Evolutionary conservation across 2,888 invertebrate genomes (phyloP).

Genomic region (Drosophila putrida): DNA sequence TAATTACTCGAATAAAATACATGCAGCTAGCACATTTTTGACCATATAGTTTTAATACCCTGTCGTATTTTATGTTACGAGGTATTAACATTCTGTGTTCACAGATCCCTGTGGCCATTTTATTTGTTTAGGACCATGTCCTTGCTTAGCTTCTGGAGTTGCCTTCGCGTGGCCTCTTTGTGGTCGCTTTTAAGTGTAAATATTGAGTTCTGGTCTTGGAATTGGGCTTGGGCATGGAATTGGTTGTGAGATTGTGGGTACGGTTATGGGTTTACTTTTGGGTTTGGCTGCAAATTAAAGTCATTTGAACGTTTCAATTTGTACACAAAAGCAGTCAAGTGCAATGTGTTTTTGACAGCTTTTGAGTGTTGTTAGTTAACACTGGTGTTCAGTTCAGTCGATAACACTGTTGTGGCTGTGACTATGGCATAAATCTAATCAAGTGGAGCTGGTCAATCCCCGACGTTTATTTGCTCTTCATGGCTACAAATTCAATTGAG

Average conservation of each 20-base stretch:
- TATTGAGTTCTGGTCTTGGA: constrained; percentile 52
- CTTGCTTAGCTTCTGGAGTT: constrained; percentile 38
- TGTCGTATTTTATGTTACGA: background rate
- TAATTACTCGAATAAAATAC: background rate
- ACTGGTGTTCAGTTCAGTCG: constrained; percentile 17
- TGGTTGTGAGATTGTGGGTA: background rate
- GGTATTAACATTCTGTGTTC: constrained; percentile 29
- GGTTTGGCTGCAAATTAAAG: constrained; percentile 43
- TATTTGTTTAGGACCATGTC: constrained; percentile 69
- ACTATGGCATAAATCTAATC: constrained; percentile 66
- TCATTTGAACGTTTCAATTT: constrained; percentile 49
- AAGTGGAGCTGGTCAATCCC: constrained; percentile 51
- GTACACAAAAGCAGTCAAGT: constrained; percentile 37
- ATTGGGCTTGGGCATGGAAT: constrained; percentile 18
- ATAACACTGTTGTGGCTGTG: constrained; percentile 1
- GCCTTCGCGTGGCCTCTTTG: constrained; percentile 55
- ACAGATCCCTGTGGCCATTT: constrained; percentile 36
- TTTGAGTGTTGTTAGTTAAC: constrained; percentile 30
- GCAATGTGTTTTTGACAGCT: constrained; percentile 45
- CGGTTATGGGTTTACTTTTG: background rate
- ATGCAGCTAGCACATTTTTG: background rate
- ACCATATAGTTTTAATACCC: background rate
- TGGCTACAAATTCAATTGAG: constrained; percentile 68
- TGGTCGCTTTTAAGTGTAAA: constrained; percentile 58
- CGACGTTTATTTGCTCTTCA: constrained; percentile 65